Base-by-base conservation (phyloP, 2,113 vertebrate species). In the Balaenoptera acutorostrata region DNA sequence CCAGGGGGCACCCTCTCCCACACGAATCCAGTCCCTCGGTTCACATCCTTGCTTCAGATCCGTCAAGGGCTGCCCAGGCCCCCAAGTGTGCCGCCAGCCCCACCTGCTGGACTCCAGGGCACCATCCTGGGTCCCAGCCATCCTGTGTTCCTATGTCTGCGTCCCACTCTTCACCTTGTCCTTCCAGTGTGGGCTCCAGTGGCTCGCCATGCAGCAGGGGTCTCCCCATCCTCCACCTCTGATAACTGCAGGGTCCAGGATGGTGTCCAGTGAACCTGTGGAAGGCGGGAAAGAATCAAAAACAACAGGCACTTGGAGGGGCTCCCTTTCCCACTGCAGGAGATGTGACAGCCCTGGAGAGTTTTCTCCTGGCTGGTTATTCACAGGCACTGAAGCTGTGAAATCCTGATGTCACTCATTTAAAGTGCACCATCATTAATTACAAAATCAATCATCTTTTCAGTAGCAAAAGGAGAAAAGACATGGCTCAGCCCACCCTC, bases 381-480 rank as follows among this genome's bases (percentile, higher is more conserved):
- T 74, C 27, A 4, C 41, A 44, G 61, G 55, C 27, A 2, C 57
- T 21, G 57, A 25, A 9, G 59, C 63, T 72, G 18, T 18, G 74
- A 25, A 23, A 39, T 31, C 88, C 33, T 21, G 39, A 49, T 31
- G 92, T 59, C 64, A 13, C 31, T 39, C 3, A 57, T 69, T 31
- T 46, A 41, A 80, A 93, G 61, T 15, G 63, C 23, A 25, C 18
- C 41, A 0, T 18, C 39, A 20, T 77, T 68, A 29, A 27, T 85
- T 69, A 39, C 15, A 63, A 83, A 57, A 66, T 12, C 77, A 61
- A 18, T 29, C 64, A 69, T 61, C 66, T 95, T 77, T 85, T 46
- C 66, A 90, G n/a, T 31, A 93, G 31, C 39, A 77, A 93, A 77
- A 41, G 61, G 36, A 93, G 86, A 49, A 49, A 57, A 31, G 36